These are phyloP conservation scores for Nephrotoma guestfalica DNA, from an alignment of 2,888 invertebrate species.

Conservation along the genomic window DNA sequence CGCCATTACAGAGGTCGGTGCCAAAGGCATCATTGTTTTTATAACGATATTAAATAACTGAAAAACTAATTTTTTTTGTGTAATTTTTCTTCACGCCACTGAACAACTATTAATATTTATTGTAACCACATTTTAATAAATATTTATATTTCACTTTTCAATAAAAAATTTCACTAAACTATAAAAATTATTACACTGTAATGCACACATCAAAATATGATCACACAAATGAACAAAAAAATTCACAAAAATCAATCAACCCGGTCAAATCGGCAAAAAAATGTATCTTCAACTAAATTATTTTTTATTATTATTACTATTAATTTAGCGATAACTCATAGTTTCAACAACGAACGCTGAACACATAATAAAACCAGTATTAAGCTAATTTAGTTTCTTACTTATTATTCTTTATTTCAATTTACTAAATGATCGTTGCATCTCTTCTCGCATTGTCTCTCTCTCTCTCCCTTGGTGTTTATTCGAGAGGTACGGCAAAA, in stretches of 20 bases:
- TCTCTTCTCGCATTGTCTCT: neutral
- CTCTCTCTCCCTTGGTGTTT: neutral
- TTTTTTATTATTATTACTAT: neutral
- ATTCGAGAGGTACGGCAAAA: neutral
- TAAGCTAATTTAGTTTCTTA: constrained; percentile 1
- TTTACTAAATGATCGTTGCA: neutral
- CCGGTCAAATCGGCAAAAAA: neutral
- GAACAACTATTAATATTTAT: neutral
- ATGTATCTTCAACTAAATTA: neutral
- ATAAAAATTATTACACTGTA: neutral
- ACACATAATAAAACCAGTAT: constrained; percentile 13
- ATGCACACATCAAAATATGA: neutral
- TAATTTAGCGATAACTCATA: neutral
- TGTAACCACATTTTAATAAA: neutral
- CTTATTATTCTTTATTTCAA: neutral
- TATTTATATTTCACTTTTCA: neutral
- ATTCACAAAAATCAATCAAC: neutral
- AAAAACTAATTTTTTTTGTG: neutral
- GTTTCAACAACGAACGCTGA: constrained; percentile 11
- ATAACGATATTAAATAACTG: neutral
- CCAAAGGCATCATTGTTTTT: constrained; percentile 74
- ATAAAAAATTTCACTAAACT: neutral
- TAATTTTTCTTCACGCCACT: neutral
- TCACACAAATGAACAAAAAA: neutral
- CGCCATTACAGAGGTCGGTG: constrained; percentile 84